These are phyloP conservation scores for Amphiprion percula DNA, from an alignment of 2,113 vertebrate genomes.

Conservation along the genomic window DNA sequence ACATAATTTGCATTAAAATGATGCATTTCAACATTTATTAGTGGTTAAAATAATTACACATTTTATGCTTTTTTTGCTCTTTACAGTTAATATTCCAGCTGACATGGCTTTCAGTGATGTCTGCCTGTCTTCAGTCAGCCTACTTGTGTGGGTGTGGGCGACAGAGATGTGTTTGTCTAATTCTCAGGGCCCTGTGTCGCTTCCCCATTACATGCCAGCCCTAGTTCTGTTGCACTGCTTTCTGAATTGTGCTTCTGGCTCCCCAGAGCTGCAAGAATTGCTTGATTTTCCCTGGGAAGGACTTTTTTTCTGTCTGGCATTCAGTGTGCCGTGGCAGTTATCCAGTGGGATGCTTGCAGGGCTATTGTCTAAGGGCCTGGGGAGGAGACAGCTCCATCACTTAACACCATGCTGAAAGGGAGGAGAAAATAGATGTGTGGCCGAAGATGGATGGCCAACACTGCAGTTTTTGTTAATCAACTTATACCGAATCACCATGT, in stretches of 20 bases:
- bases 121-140: conserved; percentile 24
- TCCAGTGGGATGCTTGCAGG: conserved; percentile 59
- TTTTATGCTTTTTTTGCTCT: neutral
- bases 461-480: conserved; percentile 48
- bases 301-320: conserved; percentile 75
- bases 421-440: conserved; percentile 19
- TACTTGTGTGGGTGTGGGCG: neutral
- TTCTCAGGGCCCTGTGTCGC: conserved; percentile 33
- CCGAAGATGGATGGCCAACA: conserved; percentile 58
- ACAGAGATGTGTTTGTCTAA: conserved; percentile 46
- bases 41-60: neutral
- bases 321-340: conserved; percentile 64
- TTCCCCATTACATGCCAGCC: conserved; percentile 57
- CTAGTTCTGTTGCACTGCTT: conserved; percentile 54
- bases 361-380: conserved; percentile 64
- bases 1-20: neutral
- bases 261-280: conserved; percentile 63
- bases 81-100: neutral
- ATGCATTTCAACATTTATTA: neutral
- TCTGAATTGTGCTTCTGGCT: conserved; percentile 52
- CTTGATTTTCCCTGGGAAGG: conserved; percentile 69
- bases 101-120: conserved; percentile 3
- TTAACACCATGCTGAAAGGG: conserved; percentile 19
- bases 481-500: conserved; percentile 58
- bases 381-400: conserved; percentile 47